A percentile compares a stretch with the other conserved stretches of the same genome.
These are phyloP conservation scores for Epizoanthus fatuus DNA, from an alignment of 92 coral and sea anemone species.

Conservation along the genomic window DNA sequence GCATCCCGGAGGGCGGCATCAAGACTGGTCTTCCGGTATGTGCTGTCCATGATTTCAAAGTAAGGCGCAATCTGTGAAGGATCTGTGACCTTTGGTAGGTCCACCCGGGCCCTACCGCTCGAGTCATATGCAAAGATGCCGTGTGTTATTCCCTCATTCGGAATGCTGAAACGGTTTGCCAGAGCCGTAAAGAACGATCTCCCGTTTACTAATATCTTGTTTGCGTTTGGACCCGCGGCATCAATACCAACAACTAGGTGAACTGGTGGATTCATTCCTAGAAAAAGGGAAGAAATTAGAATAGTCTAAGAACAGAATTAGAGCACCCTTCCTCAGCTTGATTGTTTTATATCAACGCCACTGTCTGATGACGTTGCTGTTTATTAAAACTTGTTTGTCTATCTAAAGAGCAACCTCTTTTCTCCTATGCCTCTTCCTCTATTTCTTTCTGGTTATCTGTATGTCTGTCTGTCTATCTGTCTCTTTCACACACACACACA, in stretches of 20 bases:
- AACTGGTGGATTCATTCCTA: conserved; percentile 86
- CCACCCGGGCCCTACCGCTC: conserved; percentile 73
- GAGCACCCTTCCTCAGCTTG: too few species aligned
- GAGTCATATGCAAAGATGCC: conserved; percentile 78
- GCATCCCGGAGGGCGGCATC: conserved; percentile 83
- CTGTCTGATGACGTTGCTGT: too few species aligned
- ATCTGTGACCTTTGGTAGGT: conserved; percentile 62
- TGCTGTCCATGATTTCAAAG: conserved; percentile 76
- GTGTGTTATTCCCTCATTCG: conserved; percentile 79
- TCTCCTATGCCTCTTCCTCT: too few species aligned
- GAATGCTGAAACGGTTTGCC: conserved; percentile 86
- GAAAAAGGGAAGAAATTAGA: neutral
- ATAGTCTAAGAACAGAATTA: too few species aligned
- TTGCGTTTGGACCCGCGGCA: conserved; percentile 71
- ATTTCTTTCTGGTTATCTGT: too few species aligned
- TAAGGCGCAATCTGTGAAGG: conserved; percentile 79
- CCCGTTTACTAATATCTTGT: conserved; percentile 60
- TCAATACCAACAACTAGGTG: conserved; percentile 89
- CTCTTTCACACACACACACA: too few species aligned
- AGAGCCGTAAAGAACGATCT: conserved; percentile 83
- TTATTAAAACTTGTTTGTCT: too few species aligned
- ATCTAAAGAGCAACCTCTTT: too few species aligned
- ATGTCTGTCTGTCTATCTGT: too few species aligned
- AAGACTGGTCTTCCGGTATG: conserved; percentile 71
- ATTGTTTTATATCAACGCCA: too few species aligned